A percentile compares a stretch with the other conserved stretches of the same genome.
These are phyloP conservation scores for Pristiophorus japonicus DNA, from an alignment of 2,113 vertebrate genomes.

Conservation along the genomic window DNA sequence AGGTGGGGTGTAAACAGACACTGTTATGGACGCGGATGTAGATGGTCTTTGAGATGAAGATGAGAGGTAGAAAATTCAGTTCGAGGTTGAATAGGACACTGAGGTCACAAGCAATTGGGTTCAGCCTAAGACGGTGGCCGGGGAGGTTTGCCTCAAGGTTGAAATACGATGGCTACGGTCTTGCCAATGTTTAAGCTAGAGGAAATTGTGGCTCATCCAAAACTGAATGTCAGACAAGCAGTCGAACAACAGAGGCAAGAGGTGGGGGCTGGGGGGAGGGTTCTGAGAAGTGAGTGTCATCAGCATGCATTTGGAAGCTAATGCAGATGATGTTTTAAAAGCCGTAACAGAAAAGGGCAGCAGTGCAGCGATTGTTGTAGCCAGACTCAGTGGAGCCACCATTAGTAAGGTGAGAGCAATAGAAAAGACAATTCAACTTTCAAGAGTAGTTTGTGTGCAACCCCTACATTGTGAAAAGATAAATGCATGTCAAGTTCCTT, in stretches of 20 bases:
- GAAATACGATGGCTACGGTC: not conserved
- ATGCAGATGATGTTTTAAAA: too few relatives aligned
- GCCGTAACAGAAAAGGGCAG: not conserved
- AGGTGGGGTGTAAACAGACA: not conserved
- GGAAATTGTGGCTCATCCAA: not conserved
- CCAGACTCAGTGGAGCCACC: constrained; percentile 64
- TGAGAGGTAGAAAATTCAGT: not conserved
- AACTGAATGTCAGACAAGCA: not conserved
- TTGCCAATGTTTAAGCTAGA: not conserved
- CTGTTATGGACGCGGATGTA: not conserved
- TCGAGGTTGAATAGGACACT: too few relatives aligned
- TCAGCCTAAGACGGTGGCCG: not conserved
- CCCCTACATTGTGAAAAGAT: not conserved
- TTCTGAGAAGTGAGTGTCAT: not conserved
- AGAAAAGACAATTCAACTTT: constrained; percentile 45
- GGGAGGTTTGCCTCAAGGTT: not conserved
- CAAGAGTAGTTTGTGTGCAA: not conserved
- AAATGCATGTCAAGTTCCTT: not conserved
- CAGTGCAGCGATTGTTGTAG: constrained; percentile 50
- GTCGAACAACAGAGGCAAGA: not conserved
- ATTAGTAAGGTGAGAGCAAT: constrained; percentile 62
- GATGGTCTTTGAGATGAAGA: not conserved
- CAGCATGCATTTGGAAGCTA: too few relatives aligned
- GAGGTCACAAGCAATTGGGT: not conserved
- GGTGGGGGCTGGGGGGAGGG: too few relatives aligned